These are phyloP conservation scores for Drosophila sucinea DNA, from an alignment of 1,140 invertebrate genomes.

Conservation along the genomic window DNA sequence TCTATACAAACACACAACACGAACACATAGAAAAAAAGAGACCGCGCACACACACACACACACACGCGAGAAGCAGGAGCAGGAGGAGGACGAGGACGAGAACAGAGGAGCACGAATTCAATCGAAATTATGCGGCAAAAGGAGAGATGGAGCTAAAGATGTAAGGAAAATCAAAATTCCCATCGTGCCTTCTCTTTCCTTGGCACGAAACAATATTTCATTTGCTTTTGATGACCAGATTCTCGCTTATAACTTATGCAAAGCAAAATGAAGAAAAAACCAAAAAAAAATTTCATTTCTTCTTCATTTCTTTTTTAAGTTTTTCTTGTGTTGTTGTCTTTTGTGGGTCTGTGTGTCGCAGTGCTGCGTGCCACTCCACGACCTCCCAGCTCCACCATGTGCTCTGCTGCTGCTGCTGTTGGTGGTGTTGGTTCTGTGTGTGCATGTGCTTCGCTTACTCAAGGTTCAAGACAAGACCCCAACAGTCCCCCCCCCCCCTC, in stretches of 20 bases:
- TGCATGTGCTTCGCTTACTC: slow-evolving; percentile 63
- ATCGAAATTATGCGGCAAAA: slow-evolving; percentile 68
- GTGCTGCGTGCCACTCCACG: slow-evolving; percentile 1
- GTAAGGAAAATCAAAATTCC: slow-evolving; percentile 18
- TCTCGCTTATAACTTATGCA: slow-evolving; percentile 5
- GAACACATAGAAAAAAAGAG: slow-evolving; percentile 16
- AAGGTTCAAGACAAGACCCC: slow-evolving; percentile 75
- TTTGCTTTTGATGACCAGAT: slow-evolving; percentile 42
- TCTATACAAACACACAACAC: slow-evolving; percentile 45
- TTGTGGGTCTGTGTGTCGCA: background rate
- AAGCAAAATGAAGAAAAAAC: background rate
- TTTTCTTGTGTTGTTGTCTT: background rate
- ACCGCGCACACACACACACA: slow-evolving; percentile 52
- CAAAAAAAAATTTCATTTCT: slow-evolving; percentile 10
- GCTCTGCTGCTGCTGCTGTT: slow-evolving; percentile 47
- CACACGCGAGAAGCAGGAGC: slow-evolving; percentile 5
- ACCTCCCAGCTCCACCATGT: slow-evolving; percentile 11
- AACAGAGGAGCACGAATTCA: slow-evolving; percentile 20
- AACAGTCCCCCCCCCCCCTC: slow-evolving; percentile 13
- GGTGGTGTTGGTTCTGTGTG: slow-evolving; percentile 21
- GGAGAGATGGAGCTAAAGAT: background rate
- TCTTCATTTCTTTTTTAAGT: background rate
- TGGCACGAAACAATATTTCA: slow-evolving; percentile 79
- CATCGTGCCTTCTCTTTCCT: slow-evolving; percentile 46
- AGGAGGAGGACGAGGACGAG: slow-evolving; percentile 4